A percentile compares a stretch with the other conserved stretches of the same genome.
Evolutionary conservation across 2,888 invertebrate genomes (phyloP).

Genomic region (Agriotes lineatus): DNA sequence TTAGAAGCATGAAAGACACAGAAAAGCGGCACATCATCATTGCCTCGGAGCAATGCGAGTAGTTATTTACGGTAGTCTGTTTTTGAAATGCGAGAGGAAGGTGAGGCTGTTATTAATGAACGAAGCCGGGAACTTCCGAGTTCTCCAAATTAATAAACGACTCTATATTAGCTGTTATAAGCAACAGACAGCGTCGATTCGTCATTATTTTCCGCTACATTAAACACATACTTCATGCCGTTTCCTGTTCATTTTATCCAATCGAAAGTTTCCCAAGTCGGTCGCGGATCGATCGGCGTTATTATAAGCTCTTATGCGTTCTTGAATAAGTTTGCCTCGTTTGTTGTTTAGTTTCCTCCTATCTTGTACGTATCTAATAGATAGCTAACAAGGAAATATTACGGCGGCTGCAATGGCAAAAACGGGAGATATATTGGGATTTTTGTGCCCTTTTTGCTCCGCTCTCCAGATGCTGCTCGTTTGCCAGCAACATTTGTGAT

Average conservation of each 20-base stretch:
- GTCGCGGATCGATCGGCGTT: conserved; percentile 47
- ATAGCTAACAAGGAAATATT: conserved; percentile 25
- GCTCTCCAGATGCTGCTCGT: neutral
- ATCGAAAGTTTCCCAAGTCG: conserved; percentile 59
- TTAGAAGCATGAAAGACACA: conserved; percentile 36
- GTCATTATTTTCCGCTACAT: conserved; percentile 70
- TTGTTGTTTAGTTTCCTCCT: conserved; percentile 41
- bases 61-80: conserved; percentile 65
- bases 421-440: conserved; percentile 10
- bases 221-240: conserved; percentile 68
- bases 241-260: conserved; percentile 64
- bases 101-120: conserved; percentile 67
- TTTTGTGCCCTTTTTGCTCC: neutral
- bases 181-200: conserved; percentile 68
- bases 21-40: conserved; percentile 59
- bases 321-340: conserved; percentile 52
- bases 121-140: conserved; percentile 60
- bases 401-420: conserved; percentile 8
- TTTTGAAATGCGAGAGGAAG: conserved; percentile 63
- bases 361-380: conserved; percentile 31
- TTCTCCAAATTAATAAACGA: conserved; percentile 67
- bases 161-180: conserved; percentile 67
- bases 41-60: conserved; percentile 50
- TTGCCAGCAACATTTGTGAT: too few relatives aligned
- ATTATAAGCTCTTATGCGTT: conserved; percentile 51